These are phyloP conservation scores for Andrena trimmerana DNA, from an alignment of 2,888 invertebrate genomes.

Conservation along the genomic window DNA sequence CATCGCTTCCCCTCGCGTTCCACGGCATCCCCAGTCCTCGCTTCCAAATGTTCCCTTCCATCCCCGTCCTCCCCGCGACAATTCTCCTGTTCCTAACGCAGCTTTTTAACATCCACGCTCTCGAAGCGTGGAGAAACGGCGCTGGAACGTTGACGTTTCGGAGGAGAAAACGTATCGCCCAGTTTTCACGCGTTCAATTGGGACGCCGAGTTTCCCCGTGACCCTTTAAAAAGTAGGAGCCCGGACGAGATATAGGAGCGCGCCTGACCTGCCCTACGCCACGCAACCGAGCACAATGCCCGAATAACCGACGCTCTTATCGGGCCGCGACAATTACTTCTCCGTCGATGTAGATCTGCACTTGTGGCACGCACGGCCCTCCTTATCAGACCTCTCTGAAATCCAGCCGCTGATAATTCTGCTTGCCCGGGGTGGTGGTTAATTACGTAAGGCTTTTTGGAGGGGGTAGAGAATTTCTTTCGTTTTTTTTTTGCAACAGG, in stretches of 20 bases:
- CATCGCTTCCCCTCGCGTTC: not conserved
- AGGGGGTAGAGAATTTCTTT: too few relatives aligned
- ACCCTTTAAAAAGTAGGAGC: slow-evolving; percentile 39
- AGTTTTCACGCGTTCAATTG: slow-evolving; percentile 12
- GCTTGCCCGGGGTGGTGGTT: not conserved
- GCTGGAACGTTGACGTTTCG: not conserved
- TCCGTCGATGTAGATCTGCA: slow-evolving; percentile 40
- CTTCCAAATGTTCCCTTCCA: not conserved
- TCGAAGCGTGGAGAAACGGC: not conserved
- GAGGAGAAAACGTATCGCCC: not conserved
- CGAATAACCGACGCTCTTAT: slow-evolving; percentile 69
- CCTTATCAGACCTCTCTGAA: slow-evolving; percentile 36
- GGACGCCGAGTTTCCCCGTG: slow-evolving; percentile 17
- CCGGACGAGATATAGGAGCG: slow-evolving; percentile 48
- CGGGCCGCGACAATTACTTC: slow-evolving; percentile 64
- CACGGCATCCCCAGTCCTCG: too few relatives aligned
- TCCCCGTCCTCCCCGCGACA: not conserved
- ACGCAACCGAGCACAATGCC: slow-evolving; percentile 62
- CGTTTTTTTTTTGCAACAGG: too few relatives aligned
- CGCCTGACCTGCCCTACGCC: slow-evolving; percentile 70
- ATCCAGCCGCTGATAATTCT: slow-evolving; percentile 25
- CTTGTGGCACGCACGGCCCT: slow-evolving; percentile 21
- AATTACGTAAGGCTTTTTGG: too few relatives aligned
- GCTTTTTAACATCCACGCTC: not conserved
- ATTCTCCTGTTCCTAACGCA: not conserved